Evolutionary conservation across 2,113 vertebrate species (phyloP).

Genomic region (Thymallus thymallus): DNA sequence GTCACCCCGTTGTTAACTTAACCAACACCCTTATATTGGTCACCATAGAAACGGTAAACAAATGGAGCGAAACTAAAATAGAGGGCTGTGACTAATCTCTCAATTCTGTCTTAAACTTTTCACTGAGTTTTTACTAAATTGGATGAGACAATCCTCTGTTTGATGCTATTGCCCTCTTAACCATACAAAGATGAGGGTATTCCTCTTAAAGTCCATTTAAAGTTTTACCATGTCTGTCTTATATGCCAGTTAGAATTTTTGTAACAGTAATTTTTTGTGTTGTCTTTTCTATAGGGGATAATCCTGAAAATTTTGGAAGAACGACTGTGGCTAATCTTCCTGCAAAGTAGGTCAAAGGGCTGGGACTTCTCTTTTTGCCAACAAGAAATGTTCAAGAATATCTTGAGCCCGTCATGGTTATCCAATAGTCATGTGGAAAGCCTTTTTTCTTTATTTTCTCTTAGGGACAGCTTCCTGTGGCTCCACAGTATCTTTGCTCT

Average conservation of each 20-base stretch:
- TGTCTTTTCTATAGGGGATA: conserved; percentile 78
- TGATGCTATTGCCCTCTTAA: conserved; percentile 31
- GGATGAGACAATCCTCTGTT: conserved; percentile 25
- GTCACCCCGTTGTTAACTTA: conserved; percentile 53
- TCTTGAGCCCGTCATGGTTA: no score
- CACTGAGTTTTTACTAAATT: conserved; percentile 26
- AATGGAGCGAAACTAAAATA: conserved; percentile 38
- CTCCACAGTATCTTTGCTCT: conserved; percentile 89
- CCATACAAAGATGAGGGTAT: conserved; percentile 27
- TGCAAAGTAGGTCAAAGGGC: conserved; percentile 74
- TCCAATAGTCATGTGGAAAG: not conserved
- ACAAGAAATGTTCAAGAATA: not conserved
- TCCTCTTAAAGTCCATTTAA: not conserved
- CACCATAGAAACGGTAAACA: conserved; percentile 57
- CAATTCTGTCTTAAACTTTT: conserved; percentile 29
- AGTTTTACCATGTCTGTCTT: conserved; percentile 33
- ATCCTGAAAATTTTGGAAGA: conserved; percentile 88
- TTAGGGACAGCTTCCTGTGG: conserved; percentile 88
- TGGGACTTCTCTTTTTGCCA: not conserved
- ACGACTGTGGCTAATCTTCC: conserved; percentile 93
- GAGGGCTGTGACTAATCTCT: conserved; percentile 27
- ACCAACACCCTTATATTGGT: conserved; percentile 32
- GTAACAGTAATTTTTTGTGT: no score
- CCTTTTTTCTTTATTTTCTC: conserved; percentile 18
- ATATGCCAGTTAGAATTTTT: no score